These are phyloP conservation scores for Phasia obesa DNA, from an alignment of 2,888 invertebrate genomes.

Conservation along the genomic window DNA sequence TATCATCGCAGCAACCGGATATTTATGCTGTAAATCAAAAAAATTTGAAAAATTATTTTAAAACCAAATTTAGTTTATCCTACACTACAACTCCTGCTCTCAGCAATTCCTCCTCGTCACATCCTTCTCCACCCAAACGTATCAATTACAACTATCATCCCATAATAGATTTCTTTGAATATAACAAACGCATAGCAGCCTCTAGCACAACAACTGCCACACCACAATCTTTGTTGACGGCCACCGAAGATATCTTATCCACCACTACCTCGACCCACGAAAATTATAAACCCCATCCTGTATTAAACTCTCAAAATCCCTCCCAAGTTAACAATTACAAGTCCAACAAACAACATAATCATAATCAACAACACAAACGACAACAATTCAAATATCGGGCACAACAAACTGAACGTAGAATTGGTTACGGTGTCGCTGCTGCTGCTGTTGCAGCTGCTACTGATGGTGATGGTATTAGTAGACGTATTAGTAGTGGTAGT, in stretches of 20 bases:
- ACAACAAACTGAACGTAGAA: slow-evolving; percentile 75
- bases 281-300: slow-evolving; percentile 67
- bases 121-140: slow-evolving; percentile 80
- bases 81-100: slow-evolving; percentile 40
- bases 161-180: slow-evolving; percentile 90
- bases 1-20: slow-evolving; percentile 77
- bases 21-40: slow-evolving; percentile 86
- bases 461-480: slow-evolving; percentile 63
- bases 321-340: slow-evolving; percentile 21
- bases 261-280: slow-evolving; percentile 55
- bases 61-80: slow-evolving; percentile 62
- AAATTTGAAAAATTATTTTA: slow-evolving; percentile 51
- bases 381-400: slow-evolving; percentile 69
- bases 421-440: slow-evolving; percentile 76
- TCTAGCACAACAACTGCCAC: slow-evolving; percentile 59
- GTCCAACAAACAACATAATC: slow-evolving; percentile 12
- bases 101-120: slow-evolving; percentile 20
- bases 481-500: slow-evolving; percentile 32
- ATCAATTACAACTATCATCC: slow-evolving; percentile 93
- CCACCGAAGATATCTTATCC: slow-evolving; percentile 55
- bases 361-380: slow-evolving; percentile 56
- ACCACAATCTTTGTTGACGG: slow-evolving; percentile 2
- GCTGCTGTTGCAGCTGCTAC: slow-evolving; percentile 72
- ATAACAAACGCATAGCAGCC: slow-evolving; percentile 74
- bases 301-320: slow-evolving; percentile 32